Evolutionary conservation across 2,797 vertebrate species (phyloP), one percentile per base, ranked within the genome.

Genomic region (Lutjanus campechanus): DNA sequence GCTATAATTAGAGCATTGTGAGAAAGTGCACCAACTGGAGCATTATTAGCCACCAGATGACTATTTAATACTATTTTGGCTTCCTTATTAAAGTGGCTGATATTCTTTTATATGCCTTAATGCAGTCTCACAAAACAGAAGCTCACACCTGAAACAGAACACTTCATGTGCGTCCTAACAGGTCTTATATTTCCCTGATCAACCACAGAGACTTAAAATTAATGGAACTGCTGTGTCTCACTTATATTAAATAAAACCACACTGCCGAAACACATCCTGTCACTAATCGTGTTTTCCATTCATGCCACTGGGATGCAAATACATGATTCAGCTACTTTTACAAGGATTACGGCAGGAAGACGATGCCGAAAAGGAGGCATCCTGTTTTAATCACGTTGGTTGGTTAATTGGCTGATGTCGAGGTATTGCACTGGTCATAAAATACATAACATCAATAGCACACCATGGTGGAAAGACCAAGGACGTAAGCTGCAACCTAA

Each of bases 1-100:
- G 56, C 69, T 76, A 20, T 73, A 67, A 84, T 83, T 67, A 68
- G 41, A 66, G 43, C 43, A 47, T 76, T 83, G 67, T 53, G 54
- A 62, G 49, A 75, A 78, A 60, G 50, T 50, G 60, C 40, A 69
- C 56, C 15, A 49, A 36, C 56, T 25, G 43, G 19, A 29, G 63
- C 47, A 74, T 76, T 68, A 81, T 72, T 43, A 73, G n/a, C 50
- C 41, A 58, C 59, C 71, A 69, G 63, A 64, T 43, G 40, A 66
- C 70, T 40, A 49, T 60, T 29, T 67, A 60, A 11, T 36, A n/a
- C n/a, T 49, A 15, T 55, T 64, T 55, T 40, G 11, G 51, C 59
- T 61, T 10, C 11, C 43, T 70, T 71, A 44, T 81, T 79, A 64
- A 77, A 56, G 55, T 22, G 40, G 67, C 51, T 56, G 67, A 29